These are phyloP conservation scores for Cabera pusaria DNA, from an alignment of 2,888 invertebrate species.

Conservation along the genomic window DNA sequence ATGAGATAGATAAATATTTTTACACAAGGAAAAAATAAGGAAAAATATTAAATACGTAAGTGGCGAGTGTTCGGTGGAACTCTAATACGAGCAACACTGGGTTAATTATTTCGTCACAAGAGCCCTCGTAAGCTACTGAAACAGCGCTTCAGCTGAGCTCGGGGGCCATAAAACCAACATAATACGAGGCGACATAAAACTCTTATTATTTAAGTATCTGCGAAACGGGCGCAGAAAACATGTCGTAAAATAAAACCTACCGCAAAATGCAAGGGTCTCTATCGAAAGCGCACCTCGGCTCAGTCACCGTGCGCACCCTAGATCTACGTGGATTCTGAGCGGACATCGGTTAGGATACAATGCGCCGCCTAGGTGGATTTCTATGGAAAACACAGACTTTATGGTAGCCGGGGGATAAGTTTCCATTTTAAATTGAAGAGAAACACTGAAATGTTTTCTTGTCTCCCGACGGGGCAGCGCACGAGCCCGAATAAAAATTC, in stretches of 20 bases:
- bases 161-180: constrained; percentile 76
- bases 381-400: constrained; percentile 82
- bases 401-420: constrained; percentile 80
- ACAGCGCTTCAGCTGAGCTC: constrained; percentile 74
- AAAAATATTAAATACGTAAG: constrained; percentile 54
- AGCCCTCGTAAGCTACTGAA: constrained; percentile 77
- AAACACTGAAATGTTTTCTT: constrained; percentile 77
- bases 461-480: constrained; percentile 67
- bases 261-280: constrained; percentile 60
- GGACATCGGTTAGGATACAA: constrained; percentile 77
- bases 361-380: constrained; percentile 71
- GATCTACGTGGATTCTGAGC: constrained; percentile 76
- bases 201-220: constrained; percentile 83
- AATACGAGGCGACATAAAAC: constrained; percentile 79
- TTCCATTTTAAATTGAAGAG: constrained; percentile 82
- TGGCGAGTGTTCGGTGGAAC: constrained; percentile 55
- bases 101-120: constrained; percentile 81
- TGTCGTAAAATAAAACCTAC: constrained; percentile 79
- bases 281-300: constrained; percentile 45
- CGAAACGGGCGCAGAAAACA: constrained; percentile 77
- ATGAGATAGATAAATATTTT: constrained; percentile 10
- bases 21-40: constrained; percentile 39
- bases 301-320: constrained; percentile 61
- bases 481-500: constrained; percentile 74
- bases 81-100: constrained; percentile 70